Conservation (phyloP, 2,797 vertebrate genomes). For the Phrynocephalus vlangalii region DNA sequence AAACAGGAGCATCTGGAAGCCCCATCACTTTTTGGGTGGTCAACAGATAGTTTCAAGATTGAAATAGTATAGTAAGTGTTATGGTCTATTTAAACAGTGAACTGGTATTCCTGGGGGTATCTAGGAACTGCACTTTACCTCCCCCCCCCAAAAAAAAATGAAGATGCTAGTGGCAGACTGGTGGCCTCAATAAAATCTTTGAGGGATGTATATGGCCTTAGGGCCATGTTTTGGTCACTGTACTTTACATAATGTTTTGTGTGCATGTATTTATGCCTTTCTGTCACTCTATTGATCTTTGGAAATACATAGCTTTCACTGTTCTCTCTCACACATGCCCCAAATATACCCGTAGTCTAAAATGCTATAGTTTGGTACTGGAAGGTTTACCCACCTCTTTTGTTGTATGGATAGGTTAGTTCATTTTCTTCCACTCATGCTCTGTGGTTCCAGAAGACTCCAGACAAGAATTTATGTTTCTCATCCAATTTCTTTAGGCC, state of each 20-base stretch:
- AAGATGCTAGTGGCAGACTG: too few relatives aligned
- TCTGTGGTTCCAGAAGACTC: constrained; percentile 67
- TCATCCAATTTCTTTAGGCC: constrained; percentile 81
- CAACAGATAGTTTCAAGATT: too few relatives aligned
- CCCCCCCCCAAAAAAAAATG: too few relatives aligned
- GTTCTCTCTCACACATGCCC: background rate
- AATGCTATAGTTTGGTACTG: background rate
- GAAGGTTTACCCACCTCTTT: background rate
- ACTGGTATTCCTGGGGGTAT: too few relatives aligned
- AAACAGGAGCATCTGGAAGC: too few relatives aligned
- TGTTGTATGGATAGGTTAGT: background rate
- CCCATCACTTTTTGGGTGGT: too few relatives aligned
- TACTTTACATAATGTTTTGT: background rate
- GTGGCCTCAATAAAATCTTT: too few relatives aligned
- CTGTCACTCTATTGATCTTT: background rate
- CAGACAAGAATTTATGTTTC: constrained; percentile 72
- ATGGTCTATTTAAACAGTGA: too few relatives aligned
- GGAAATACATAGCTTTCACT: background rate
- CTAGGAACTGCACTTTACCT: too few relatives aligned
- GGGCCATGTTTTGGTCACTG: too few relatives aligned
- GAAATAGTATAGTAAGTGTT: too few relatives aligned
- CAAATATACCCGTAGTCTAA: background rate
- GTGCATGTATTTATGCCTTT: background rate
- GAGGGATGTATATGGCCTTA: too few relatives aligned
- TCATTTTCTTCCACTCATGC: constrained; percentile 8